A percentile compares a stretch with the other conserved stretches of the same genome.
phyloP scores from a whole-genome alignment of 2,797 vertebrate species.

The Pogonophryne albipinna region DNA sequence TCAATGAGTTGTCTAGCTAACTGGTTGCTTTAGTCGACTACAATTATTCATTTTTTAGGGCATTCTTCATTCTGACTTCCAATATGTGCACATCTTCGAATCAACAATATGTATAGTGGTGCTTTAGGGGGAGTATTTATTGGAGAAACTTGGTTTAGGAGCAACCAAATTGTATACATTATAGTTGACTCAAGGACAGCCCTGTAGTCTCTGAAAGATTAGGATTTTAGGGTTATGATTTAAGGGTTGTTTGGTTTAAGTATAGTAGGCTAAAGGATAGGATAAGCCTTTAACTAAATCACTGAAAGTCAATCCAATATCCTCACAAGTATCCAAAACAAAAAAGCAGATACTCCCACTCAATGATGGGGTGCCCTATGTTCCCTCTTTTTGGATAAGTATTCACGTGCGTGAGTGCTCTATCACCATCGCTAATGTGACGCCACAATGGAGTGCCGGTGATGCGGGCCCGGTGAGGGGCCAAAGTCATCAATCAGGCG shows the following conservation, averaged over 20 bases:
- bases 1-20: too few species aligned
- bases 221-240: not conserved
- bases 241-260: not conserved
- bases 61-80: too few species aligned
- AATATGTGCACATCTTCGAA: too few species aligned
- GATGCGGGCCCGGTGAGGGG: conserved; percentile 39
- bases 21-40: too few species aligned
- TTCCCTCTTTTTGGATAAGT: not conserved
- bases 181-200: too few species aligned
- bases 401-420: conserved; percentile 53
- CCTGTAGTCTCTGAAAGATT: not conserved
- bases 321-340: conserved; percentile 1
- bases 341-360: not conserved
- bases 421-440: conserved; percentile 58
- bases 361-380: not conserved
- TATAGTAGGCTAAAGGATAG: not conserved
- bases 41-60: too few species aligned
- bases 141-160: too few species aligned
- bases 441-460: conserved; percentile 21
- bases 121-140: too few species aligned
- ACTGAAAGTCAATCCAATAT: not conserved
- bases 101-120: too few species aligned
- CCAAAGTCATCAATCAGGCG: conserved; percentile 74
- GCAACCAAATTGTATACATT: too few species aligned
- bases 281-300: not conserved